phyloP scores from a whole-genome alignment of 2,888 invertebrate genomes.

The Idaea aversata region DNA sequence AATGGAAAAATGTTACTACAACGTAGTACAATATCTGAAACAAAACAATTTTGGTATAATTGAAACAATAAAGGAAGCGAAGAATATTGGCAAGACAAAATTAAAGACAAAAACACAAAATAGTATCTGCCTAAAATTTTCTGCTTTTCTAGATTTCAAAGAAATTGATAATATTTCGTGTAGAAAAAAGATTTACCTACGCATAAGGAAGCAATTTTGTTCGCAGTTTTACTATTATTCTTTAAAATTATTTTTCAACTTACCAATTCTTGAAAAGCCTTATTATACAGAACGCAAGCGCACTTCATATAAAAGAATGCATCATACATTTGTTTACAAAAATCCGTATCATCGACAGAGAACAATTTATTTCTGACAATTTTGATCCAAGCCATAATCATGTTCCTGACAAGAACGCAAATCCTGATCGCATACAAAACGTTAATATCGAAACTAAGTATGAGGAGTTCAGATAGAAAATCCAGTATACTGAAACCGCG shows the following conservation, averaged over 20 bases:
- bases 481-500: neutral
- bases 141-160: too few species aligned
- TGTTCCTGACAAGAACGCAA: neutral
- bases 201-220: too few species aligned
- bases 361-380: neutral
- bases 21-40: neutral
- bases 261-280: neutral
- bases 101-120: too few species aligned
- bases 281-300: neutral
- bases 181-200: too few species aligned
- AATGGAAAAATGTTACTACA: neutral
- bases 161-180: too few species aligned
- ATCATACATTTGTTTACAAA: neutral
- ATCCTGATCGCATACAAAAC: neutral
- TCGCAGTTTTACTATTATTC: too few species aligned
- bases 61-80: too few species aligned
- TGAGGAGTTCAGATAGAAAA: neutral
- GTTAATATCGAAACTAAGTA: neutral
- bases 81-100: too few species aligned
- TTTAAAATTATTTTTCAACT: neutral
- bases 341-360: neutral
- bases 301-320: neutral
- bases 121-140: too few species aligned
- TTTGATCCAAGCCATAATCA: neutral
- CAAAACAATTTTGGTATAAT: neutral